These are phyloP conservation scores for Acanthurus lineatus DNA, from an alignment of 2,797 vertebrate species.

Conservation along the genomic window DNA sequence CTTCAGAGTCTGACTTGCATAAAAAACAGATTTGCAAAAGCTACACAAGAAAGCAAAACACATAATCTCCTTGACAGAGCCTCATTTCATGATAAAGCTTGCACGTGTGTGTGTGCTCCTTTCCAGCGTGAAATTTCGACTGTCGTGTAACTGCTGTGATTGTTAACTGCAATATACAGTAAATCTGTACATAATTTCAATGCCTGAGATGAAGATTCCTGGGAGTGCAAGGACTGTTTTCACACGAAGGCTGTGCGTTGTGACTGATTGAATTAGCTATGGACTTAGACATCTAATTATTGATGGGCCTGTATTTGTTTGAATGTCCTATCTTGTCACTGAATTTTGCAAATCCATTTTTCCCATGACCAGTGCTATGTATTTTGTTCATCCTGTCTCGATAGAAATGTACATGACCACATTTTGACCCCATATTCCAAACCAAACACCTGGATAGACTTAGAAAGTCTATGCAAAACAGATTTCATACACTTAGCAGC, in stretches of 20 bases:
- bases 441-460: constrained; percentile 8
- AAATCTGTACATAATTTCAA: constrained; percentile 24
- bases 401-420: constrained; percentile 5
- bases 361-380: background rate
- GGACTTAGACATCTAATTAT: constrained; percentile 28
- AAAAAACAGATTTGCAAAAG: constrained; percentile 62
- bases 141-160: constrained; percentile 41
- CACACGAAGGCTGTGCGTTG: no score
- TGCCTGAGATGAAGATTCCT: constrained; percentile 37
- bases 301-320: constrained; percentile 2
- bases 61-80: constrained; percentile 68
- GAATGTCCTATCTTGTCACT: constrained; percentile 14
- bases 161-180: constrained; percentile 47
- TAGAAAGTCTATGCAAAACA: constrained; percentile 16
- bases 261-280: constrained; percentile 26
- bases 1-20: constrained; percentile 45
- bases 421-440: constrained; percentile 14
- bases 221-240: constrained; percentile 15
- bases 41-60: constrained; percentile 54
- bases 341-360: constrained; percentile 27
- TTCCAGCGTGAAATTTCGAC: constrained; percentile 26
- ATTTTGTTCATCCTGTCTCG: background rate
- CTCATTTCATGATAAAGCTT: constrained; percentile 45
- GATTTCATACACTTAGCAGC: constrained; percentile 3
- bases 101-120: constrained; percentile 9